Conservation (phyloP, 2,888 invertebrate species). For the Nomada fabriciana region DNA sequence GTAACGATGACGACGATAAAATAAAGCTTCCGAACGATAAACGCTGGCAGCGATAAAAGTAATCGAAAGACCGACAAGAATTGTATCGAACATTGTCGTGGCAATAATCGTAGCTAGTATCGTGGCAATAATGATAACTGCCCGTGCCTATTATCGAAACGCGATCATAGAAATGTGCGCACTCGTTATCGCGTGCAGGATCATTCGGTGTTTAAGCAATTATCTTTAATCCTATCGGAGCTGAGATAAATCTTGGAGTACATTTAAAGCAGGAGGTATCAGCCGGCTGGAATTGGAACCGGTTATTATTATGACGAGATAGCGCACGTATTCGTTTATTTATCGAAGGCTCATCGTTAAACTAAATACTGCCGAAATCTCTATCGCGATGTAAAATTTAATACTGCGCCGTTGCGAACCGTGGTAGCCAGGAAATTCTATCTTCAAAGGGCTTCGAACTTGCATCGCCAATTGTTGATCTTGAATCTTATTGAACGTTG, state of each 20-base stretch:
- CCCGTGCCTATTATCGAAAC: slow-evolving; percentile 56
- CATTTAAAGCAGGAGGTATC: slow-evolving; percentile 28
- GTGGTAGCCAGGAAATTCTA: background rate
- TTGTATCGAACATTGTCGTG: slow-evolving; percentile 46
- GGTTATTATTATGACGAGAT: slow-evolving; percentile 26
- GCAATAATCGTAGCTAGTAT: slow-evolving; percentile 42
- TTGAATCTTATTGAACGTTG: slow-evolving; percentile 29
- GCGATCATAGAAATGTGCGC: slow-evolving; percentile 58
- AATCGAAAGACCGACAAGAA: slow-evolving; percentile 41
- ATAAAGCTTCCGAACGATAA: slow-evolving; percentile 15
- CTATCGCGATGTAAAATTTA: no score
- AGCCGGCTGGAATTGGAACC: slow-evolving; percentile 7
- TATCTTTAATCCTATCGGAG: slow-evolving; percentile 60
- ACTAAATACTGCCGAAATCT: background rate
- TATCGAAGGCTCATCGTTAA: background rate
- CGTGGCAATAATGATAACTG: slow-evolving; percentile 50
- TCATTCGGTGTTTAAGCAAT: slow-evolving; percentile 50
- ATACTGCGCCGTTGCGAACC: no score
- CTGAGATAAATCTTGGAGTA: slow-evolving; percentile 46
- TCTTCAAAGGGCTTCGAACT: background rate
- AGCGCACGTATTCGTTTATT: slow-evolving; percentile 11
- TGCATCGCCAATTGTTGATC: slow-evolving; percentile 28
- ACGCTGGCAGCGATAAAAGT: slow-evolving; percentile 37
- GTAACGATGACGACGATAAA: slow-evolving; percentile 1
- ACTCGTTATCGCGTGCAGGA: slow-evolving; percentile 51